phyloP scores from a whole-genome alignment of 2,797 vertebrate species.

The Acanthornis magna region DNA sequence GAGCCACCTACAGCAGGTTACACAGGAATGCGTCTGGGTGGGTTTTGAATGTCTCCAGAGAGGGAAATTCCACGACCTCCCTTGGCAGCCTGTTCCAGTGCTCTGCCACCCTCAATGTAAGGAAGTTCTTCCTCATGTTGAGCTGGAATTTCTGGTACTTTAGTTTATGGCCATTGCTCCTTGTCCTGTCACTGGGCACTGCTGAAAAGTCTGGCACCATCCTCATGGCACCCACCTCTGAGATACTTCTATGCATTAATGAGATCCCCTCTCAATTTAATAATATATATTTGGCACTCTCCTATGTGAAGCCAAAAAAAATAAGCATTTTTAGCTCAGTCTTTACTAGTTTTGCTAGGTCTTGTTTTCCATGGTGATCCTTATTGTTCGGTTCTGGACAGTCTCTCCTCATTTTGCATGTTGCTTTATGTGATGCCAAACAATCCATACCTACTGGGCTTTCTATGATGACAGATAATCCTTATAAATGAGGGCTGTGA shows the following conservation, averaged over 20 bases:
- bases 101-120: background rate
- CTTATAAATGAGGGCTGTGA: background rate
- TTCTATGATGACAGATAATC: background rate
- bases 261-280: background rate
- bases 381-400: background rate
- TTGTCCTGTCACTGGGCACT: background rate
- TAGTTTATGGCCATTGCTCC: background rate
- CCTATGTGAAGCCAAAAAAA: background rate
- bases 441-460: background rate
- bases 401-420: background rate
- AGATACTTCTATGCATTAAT: background rate
- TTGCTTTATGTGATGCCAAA: background rate
- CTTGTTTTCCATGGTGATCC: background rate
- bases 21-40: background rate
- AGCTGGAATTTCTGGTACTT: background rate
- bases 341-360: background rate
- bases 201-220: background rate
- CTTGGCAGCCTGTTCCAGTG: background rate
- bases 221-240: background rate
- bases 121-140: background rate
- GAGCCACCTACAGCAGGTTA: background rate
- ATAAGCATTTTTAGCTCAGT: fast-evolving
- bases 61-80: background rate
- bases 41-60: background rate
- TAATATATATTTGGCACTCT: background rate